phyloP scores from a whole-genome alignment of 2,888 invertebrate species.

The Drosophila trichaetosa region DNA sequence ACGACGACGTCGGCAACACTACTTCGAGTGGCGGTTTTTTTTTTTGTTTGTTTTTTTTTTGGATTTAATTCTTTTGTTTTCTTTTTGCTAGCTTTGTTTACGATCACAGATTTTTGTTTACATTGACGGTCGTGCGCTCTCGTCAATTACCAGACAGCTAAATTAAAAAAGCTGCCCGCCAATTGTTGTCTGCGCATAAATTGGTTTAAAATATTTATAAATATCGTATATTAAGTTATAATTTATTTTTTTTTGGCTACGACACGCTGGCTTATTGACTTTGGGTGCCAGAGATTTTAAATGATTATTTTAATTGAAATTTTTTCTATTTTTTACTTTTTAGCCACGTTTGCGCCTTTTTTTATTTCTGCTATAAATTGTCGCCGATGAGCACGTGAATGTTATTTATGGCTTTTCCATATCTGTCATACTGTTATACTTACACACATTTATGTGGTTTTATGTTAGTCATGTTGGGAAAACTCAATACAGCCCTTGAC shows the following conservation, averaged over 20 bases:
- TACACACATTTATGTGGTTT: slow-evolving; percentile 10
- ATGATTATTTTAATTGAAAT: slow-evolving; percentile 25
- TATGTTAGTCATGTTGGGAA: slow-evolving; percentile 36
- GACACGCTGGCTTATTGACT: slow-evolving; percentile 29
- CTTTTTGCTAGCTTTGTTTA: slow-evolving; percentile 33
- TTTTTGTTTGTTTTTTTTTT: slow-evolving; percentile 7
- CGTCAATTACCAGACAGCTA: slow-evolving; percentile 33
- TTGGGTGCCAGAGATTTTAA: slow-evolving; percentile 7
- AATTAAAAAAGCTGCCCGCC: background rate
- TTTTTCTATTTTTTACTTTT: slow-evolving; percentile 12
- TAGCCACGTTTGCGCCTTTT: slow-evolving; percentile 3
- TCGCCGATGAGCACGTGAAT: slow-evolving; percentile 7
- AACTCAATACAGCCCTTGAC: slow-evolving; percentile 17
- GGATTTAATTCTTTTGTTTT: slow-evolving; percentile 26
- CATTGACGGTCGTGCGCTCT: slow-evolving; percentile 56
- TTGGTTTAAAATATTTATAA: slow-evolving; percentile 43
- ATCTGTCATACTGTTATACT: background rate
- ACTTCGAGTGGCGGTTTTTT: slow-evolving; percentile 10
- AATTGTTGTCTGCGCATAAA: slow-evolving; percentile 9
- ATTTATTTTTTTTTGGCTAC: slow-evolving; percentile 14
- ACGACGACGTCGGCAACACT: slow-evolving; percentile 39
- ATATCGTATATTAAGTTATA: slow-evolving; percentile 44
- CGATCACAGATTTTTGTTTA: slow-evolving; percentile 50
- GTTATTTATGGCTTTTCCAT: slow-evolving; percentile 2
- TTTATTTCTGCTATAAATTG: slow-evolving; percentile 8